Base-by-base conservation (phyloP, 2,797 vertebrate species). In the Neosilurus hyrtlii region DNA sequence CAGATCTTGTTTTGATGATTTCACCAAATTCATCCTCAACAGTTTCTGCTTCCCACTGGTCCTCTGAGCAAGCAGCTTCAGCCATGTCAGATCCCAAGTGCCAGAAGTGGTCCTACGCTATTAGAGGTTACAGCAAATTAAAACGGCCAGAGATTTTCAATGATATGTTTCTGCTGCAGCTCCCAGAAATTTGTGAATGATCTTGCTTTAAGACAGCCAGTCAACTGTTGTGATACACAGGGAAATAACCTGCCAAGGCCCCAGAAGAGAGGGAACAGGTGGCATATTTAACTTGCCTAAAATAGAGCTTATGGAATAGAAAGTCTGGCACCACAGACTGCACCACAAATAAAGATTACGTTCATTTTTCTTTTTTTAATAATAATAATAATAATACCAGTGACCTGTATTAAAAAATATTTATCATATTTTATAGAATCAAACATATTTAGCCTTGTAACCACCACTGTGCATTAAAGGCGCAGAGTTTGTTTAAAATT, bases 21-120 rank as follows among this genome's bases (percentile, higher is more conserved):
- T 89, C 86, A 24, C 88, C 88, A 35, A 88, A 89, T 83, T 88
- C 88, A 82, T 89, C 88, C n/a, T 89, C 85, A 61, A 30, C 70
- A 67, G 54, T 43, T 77, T 84, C 85, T 6, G 57, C 73, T 37
- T 88, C 88, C 85, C 24, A 85, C 70, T 87, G 88, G n/a, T 86
- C 84, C 52, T 86, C 83, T 16, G 20, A 24, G 2, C 20, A 62
- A 62, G 70, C 82, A 30, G 86, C 85, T 84, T 86, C 85, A 12
- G 88, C 88, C 88, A 89, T 88, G 67, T 43, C 68, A 65, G 71
- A 59, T 59, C 30, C 16, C 51, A 83, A 74, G 20, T 9, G 12
- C 20, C 3, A 57, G 26, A 16, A 67, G 71, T 57, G 66, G 43
- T 49, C 49, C 68, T 76, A 67, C 18, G 10, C 35, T 4, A 63